Percentiles rank a stretch among this genome's conserved stretches.
These are phyloP conservation scores for Chironomus tentans DNA, from an alignment of 2,888 invertebrate species.

Conservation along the genomic window DNA sequence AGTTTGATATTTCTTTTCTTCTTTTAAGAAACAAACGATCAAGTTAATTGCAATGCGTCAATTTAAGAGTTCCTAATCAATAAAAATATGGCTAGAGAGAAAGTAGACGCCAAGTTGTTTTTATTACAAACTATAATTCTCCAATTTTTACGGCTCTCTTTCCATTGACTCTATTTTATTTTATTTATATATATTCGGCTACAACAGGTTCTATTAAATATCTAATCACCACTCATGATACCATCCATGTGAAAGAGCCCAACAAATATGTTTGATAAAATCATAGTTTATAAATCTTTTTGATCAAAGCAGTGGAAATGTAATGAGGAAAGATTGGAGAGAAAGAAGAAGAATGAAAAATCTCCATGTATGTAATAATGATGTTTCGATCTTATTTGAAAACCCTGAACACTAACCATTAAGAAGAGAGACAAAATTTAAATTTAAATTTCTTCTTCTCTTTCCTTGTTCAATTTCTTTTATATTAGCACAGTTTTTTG, in stretches of 20 bases:
- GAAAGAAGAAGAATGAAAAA: not conserved
- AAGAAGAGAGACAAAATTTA: not conserved
- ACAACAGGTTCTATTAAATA: constrained; percentile 27
- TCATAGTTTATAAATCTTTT: constrained; percentile 22
- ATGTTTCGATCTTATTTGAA: not conserved
- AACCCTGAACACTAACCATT: not conserved
- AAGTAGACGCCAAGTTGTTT: constrained; percentile 26
- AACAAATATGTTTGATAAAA: constrained; percentile 4
- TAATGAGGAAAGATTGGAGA: too few relatives aligned
- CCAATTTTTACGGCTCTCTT: constrained; percentile 17
- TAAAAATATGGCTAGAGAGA: constrained; percentile 12
- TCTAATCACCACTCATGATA: constrained; percentile 20
- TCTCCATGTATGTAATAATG: not conserved
- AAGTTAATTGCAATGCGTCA: constrained; percentile 24
- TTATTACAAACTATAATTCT: constrained; percentile 22
- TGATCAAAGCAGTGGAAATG: not conserved
- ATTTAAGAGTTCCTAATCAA: constrained; percentile 19
- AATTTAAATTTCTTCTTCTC: constrained; percentile 19
- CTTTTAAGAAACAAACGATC: not conserved
- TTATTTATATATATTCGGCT: not conserved
- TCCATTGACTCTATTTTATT: not conserved
- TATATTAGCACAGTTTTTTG: not conserved
- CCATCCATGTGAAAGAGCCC: not conserved
- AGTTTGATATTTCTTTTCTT: not conserved
- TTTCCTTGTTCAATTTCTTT: not conserved